Evolutionary conservation across 2,888 invertebrate species (phyloP).

Genomic region (Cataglyphis altisquamis): DNA sequence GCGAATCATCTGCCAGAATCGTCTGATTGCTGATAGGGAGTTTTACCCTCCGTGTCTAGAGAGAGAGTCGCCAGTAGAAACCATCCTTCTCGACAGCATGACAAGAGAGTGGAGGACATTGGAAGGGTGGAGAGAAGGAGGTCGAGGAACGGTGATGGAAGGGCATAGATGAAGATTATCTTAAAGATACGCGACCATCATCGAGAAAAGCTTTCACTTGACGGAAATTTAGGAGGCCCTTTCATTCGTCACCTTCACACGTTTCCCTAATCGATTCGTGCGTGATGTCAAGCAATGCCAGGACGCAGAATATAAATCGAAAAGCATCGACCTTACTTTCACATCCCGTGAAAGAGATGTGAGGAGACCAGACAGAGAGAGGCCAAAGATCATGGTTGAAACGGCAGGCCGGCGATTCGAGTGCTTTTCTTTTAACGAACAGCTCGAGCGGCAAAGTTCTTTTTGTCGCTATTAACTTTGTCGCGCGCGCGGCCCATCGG

Average conservation of each 20-base stretch:
- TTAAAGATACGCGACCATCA: conserved; percentile 50
- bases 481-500: conserved; percentile 66
- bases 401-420: conserved; percentile 46
- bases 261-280: conserved; percentile 46
- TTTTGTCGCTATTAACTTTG: conserved; percentile 80
- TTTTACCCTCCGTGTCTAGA: conserved; percentile 24
- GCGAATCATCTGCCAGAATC: conserved; percentile 44
- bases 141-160: conserved; percentile 15
- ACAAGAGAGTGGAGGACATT: conserved; percentile 6
- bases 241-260: conserved; percentile 70
- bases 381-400: not conserved
- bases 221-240: conserved; percentile 76
- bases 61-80: not conserved
- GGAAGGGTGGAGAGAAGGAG: not conserved
- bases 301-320: conserved; percentile 34
- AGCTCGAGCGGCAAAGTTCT: conserved; percentile 76
- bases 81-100: not conserved
- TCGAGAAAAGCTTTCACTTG: conserved; percentile 62
- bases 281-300: conserved; percentile 47
- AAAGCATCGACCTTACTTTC: not conserved
- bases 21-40: conserved; percentile 23
- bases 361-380: conserved; percentile 20
- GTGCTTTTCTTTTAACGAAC: conserved; percentile 74
- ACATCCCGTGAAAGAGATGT: not conserved
- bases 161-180: conserved; percentile 39